Evolutionary conservation across 2,888 invertebrate genomes (phyloP).

Genomic region (Agonum fuliginosum): DNA sequence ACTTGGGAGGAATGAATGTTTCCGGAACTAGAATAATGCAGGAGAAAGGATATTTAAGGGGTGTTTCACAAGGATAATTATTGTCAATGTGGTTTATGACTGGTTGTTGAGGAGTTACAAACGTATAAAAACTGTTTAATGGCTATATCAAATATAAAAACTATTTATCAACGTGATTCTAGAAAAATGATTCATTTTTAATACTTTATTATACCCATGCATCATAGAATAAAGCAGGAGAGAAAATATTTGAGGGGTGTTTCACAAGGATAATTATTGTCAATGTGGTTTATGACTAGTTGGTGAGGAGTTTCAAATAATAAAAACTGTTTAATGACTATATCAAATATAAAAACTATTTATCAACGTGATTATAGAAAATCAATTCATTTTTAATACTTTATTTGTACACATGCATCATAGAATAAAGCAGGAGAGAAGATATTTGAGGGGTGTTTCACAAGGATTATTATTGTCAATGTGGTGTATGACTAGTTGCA

Average conservation of each 20-base stretch:
- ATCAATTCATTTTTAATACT: no score
- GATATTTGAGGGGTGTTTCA: slow-evolving; percentile 25
- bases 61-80: slow-evolving; percentile 16
- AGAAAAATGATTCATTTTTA: no score
- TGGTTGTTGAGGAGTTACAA: no score
- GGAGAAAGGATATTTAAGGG: slow-evolving; percentile 15
- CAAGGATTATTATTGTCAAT: not conserved
- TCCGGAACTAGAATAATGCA: slow-evolving; percentile 22
- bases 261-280: slow-evolving; percentile 7
- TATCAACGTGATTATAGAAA: no score
- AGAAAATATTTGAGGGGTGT: slow-evolving; percentile 17
- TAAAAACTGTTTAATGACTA: no score
- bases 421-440: slow-evolving; percentile 3
- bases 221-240: slow-evolving; percentile 11
- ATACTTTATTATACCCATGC: no score
- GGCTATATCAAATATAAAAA: no score
- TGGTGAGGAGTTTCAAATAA: no score
- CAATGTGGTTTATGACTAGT: not conserved
- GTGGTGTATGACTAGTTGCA: not conserved
- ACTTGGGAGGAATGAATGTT: slow-evolving; percentile 30
- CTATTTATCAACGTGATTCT: no score
- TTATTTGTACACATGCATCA: no score
- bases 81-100: not conserved
- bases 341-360: no score
- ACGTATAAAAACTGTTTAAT: no score